These are phyloP conservation scores for Pseudonaja textilis DNA, from an alignment of 2,113 vertebrate species.

Conservation along the genomic window DNA sequence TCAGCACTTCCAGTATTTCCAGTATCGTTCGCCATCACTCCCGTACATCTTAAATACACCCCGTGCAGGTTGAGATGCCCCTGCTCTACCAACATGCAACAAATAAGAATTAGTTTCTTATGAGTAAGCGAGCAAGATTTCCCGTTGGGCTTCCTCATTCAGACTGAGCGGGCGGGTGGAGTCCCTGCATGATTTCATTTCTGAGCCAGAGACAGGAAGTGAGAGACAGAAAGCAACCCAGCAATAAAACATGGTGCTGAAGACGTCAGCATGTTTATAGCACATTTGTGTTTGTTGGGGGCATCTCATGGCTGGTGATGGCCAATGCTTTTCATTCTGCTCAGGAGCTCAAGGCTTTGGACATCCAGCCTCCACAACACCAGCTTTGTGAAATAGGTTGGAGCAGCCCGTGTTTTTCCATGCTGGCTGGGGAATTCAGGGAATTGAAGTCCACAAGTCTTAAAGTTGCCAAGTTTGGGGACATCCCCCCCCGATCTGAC, in stretches of 20 bases:
- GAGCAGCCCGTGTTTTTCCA: background rate
- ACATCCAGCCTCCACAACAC: background rate
- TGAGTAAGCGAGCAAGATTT: background rate
- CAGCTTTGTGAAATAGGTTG: background rate
- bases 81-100: background rate
- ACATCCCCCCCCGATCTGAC: background rate
- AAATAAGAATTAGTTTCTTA: background rate
- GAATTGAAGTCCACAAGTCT: background rate
- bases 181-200: background rate
- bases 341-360: background rate
- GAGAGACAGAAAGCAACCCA: background rate
- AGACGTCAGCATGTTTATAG: background rate
- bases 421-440: too few relatives aligned
- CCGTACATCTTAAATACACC: too few relatives aligned
- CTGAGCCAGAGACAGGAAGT: constrained; percentile 10
- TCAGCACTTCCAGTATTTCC: too few relatives aligned
- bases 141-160: background rate
- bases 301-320: background rate
- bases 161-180: background rate
- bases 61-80: background rate
- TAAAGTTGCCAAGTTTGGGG: too few relatives aligned
- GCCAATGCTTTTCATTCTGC: background rate
- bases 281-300: rapidly evolving
- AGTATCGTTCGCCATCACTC: too few relatives aligned
- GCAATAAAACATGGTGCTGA: background rate